A percentile compares a stretch with the other conserved stretches of the same genome.
These are phyloP conservation scores for Glyphotaelius pellucidus DNA, from an alignment of 2,888 invertebrate genomes.

Conservation along the genomic window DNA sequence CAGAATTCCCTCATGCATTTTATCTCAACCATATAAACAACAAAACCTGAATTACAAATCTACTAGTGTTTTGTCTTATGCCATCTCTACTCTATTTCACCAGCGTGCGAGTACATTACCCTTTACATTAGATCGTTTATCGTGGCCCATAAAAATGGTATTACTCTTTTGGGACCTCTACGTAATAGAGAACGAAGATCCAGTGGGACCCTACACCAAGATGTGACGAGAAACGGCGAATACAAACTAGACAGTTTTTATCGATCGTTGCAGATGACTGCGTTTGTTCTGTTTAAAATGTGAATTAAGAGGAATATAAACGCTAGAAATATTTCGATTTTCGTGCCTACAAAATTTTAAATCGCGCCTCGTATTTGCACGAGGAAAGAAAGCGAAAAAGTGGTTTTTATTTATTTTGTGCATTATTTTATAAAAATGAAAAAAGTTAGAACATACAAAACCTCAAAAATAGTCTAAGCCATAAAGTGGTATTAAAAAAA, in stretches of 20 bases:
- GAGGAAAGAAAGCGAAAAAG: too few relatives aligned
- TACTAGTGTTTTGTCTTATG: background rate
- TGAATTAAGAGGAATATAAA: too few relatives aligned
- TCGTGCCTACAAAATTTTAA: too few relatives aligned
- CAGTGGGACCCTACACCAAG: background rate
- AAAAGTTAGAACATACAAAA: too few relatives aligned
- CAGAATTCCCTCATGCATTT: background rate
- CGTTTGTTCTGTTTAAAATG: background rate
- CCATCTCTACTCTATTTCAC: slow-evolving; percentile 7
- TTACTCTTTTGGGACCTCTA: slow-evolving; percentile 9
- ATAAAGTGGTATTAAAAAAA: too few relatives aligned
- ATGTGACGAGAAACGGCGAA: background rate
- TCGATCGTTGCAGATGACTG: background rate
- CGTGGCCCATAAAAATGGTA: slow-evolving; percentile 35
- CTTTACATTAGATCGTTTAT: slow-evolving; percentile 38
- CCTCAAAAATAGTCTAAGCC: too few relatives aligned
- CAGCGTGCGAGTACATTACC: background rate
- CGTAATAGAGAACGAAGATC: background rate
- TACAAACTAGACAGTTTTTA: background rate
- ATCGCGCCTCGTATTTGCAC: too few relatives aligned
- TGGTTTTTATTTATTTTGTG: too few relatives aligned
- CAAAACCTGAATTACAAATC: slow-evolving; percentile 17
- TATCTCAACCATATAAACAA: background rate
- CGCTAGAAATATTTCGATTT: too few relatives aligned
- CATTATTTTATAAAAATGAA: too few relatives aligned